Evolutionary conservation across 2,888 invertebrate species (phyloP).

Genomic region (Pinctada fucata): DNA sequence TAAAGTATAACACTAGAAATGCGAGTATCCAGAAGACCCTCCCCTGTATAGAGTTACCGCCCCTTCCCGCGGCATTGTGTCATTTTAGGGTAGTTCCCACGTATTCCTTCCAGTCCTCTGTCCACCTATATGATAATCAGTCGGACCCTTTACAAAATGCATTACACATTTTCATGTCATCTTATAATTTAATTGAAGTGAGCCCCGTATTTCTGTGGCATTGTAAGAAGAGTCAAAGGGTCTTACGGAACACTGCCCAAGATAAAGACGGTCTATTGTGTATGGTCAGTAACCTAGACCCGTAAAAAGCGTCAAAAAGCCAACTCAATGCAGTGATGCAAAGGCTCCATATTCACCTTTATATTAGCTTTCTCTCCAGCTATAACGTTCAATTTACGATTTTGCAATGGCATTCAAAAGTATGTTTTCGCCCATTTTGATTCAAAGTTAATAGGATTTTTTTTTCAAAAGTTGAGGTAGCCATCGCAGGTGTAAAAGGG

Average conservation of each 20-base stretch:
- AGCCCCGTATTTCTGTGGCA: background rate
- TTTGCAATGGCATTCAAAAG: too few relatives aligned
- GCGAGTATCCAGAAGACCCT: too few relatives aligned
- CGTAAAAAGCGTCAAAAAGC: background rate
- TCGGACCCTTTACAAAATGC: background rate
- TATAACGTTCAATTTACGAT: too few relatives aligned
- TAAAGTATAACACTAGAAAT: too few relatives aligned
- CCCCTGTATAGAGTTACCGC: background rate
- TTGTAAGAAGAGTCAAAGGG: background rate
- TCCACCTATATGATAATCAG: constrained; percentile 23
- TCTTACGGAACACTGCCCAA: background rate
- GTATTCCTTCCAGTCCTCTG: background rate
- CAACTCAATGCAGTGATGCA: background rate
- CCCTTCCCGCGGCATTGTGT: background rate
- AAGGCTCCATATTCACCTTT: too few relatives aligned
- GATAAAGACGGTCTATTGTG: background rate
- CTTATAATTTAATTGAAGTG: background rate
- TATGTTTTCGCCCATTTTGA: too few relatives aligned
- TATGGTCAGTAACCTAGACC: background rate
- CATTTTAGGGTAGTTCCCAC: background rate
- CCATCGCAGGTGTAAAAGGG: too few relatives aligned
- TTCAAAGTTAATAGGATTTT: too few relatives aligned
- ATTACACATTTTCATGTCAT: constrained; percentile 1
- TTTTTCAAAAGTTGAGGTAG: too few relatives aligned
- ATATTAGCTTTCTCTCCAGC: too few relatives aligned